Evolutionary conservation across 2,797 vertebrate species (phyloP).

Genomic region (Diplodus puntazzo): DNA sequence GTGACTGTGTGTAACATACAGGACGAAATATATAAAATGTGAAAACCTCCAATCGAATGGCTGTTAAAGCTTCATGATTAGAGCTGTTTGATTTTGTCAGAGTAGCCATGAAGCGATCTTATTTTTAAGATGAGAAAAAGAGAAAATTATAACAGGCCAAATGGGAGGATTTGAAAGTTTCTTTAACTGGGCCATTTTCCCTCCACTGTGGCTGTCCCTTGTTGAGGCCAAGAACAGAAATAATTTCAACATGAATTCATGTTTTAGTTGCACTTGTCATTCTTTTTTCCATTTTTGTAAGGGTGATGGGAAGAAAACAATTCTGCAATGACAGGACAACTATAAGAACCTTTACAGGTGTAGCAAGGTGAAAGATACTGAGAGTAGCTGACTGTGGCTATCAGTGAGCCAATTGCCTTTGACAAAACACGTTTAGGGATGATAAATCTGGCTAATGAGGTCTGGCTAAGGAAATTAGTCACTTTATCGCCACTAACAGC

Average conservation of each 20-base stretch:
- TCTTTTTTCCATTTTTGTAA: background rate
- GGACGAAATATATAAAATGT: slow-evolving; percentile 29
- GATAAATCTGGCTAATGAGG: slow-evolving; percentile 70
- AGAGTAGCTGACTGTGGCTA: slow-evolving; percentile 48
- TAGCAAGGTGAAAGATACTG: slow-evolving; percentile 37
- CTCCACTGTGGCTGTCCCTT: slow-evolving; percentile 6
- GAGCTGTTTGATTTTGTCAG: slow-evolving; percentile 29
- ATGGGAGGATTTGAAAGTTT: slow-evolving; percentile 47
- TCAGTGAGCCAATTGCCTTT: slow-evolving; percentile 68
- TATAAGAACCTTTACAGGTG: slow-evolving; percentile 26
- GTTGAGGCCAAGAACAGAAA: slow-evolving; percentile 24
- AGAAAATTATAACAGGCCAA: slow-evolving; percentile 32
- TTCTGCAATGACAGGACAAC: slow-evolving; percentile 17
- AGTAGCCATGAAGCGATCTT: slow-evolving; percentile 1
- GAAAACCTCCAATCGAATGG: slow-evolving; percentile 29
- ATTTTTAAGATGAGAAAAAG: slow-evolving; percentile 31
- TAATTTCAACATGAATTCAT: slow-evolving; percentile 11
- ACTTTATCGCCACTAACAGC: slow-evolving; percentile 61
- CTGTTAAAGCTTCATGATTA: slow-evolving; percentile 28
- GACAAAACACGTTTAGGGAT: slow-evolving; percentile 66
- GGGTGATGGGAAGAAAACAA: background rate
- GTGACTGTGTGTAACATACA: slow-evolving; percentile 38
- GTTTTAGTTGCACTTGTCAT: slow-evolving; percentile 31
- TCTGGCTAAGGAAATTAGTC: slow-evolving; percentile 60
- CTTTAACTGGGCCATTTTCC: slow-evolving; percentile 46